Evolutionary conservation across 2,888 invertebrate genomes (phyloP), one percentile per base, ranked within the genome.

Genomic region (Rhorus exstirpatorius): DNA sequence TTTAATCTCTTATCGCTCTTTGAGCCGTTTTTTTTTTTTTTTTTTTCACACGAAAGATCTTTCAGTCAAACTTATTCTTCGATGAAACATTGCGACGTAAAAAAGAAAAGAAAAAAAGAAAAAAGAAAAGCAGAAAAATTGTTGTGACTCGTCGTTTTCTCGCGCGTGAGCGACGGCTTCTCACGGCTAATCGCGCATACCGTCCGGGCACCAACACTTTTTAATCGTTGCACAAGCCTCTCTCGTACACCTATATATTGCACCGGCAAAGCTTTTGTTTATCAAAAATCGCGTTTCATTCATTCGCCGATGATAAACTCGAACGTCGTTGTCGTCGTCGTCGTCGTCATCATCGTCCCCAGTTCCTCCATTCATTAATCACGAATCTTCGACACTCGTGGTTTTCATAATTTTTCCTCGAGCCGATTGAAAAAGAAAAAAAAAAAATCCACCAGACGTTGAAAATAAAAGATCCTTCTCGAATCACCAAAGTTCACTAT

Each of bases 201-300:
- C 24, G 31, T n/a, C 14, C 14, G 35, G n/a, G 38, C 38, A 61
- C 46, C n/a, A 60, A 53, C 74, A 65, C 75, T n/a, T 55, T 46
- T 38, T 1, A 3, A 74, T 51, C 58, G 58, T 79, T 53, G 49
- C 68, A 74, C 81, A 78, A 74, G 31, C 58, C 53, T 14, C 17
- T 41, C 53, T 41, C 41, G 19, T 21, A 63, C 65, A 75, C 63
- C 21, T 8, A 51, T 63, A 53, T 46, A 65, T 67, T 19, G 68
- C 70, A 74, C 55, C 58, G 44, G 63, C 14, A 6, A 14, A 21
- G 63, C 44, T 70, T 70, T 58, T 38, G 71, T 76, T 82, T 79
- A 21, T 79, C 21, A 21, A 51, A 65, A 78, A 67, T 67, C 26
- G 31, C 51, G 19, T 67, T 70, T 79, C 82, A 79, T 82, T 82